These are phyloP conservation scores for Endomychus coccineus DNA, from an alignment of 2,888 invertebrate genomes.

Conservation along the genomic window DNA sequence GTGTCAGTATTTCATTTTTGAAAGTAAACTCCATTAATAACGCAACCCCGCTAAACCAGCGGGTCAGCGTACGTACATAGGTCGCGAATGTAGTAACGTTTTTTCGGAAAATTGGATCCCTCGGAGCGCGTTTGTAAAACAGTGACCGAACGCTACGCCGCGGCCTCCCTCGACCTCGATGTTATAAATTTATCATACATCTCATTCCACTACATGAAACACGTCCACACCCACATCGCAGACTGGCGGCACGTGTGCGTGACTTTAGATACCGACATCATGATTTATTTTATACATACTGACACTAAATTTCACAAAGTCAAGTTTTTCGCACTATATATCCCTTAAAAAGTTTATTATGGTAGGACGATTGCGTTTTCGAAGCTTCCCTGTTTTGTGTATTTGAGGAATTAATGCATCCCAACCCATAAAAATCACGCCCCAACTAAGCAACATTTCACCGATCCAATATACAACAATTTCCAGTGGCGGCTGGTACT, in stretches of 20 bases:
- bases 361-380: too few relatives aligned
- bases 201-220: conserved; percentile 39
- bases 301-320: too few relatives aligned
- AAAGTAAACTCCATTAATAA: conserved; percentile 19
- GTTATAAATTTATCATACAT: conserved; percentile 38
- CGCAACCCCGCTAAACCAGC: too few relatives aligned
- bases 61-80: background rate
- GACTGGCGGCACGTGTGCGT: conserved; percentile 17
- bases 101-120: conserved; percentile 19
- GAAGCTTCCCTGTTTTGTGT: too few relatives aligned
- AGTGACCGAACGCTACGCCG: conserved; percentile 31
- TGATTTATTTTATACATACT: background rate
- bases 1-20: conserved; percentile 9
- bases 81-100: conserved; percentile 7
- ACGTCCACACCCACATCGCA: conserved; percentile 22
- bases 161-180: conserved; percentile 25
- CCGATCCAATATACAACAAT: too few relatives aligned
- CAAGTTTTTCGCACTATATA: too few relatives aligned
- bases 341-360: too few relatives aligned
- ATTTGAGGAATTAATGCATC: too few relatives aligned
- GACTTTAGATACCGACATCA: background rate
- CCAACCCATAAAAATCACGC: too few relatives aligned
- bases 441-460: too few relatives aligned
- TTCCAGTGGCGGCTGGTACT: too few relatives aligned
- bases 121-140: conserved; percentile 33